A percentile compares a stretch with the other conserved stretches of the same genome.
phyloP scores from a whole-genome alignment of 2,888 invertebrate species.

The Sepioteuthis lessoniana region DNA sequence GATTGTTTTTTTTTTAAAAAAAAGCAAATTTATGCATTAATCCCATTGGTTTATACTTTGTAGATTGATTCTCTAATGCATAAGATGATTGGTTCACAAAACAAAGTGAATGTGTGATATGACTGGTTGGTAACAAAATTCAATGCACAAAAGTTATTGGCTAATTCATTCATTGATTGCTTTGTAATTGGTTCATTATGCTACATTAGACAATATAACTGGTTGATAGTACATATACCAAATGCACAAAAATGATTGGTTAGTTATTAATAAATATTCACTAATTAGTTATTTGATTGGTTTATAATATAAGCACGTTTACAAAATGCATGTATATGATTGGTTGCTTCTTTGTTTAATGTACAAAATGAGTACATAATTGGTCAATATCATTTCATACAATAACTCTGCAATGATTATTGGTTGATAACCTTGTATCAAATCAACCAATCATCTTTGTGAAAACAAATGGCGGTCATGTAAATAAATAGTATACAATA shows the following conservation, averaged over 20 bases:
- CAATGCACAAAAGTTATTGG: neutral
- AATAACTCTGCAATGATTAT: no score
- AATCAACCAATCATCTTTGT: neutral
- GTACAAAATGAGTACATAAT: no score
- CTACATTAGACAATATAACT: neutral
- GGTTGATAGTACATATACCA: neutral
- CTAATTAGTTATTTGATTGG: neutral
- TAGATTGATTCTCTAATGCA: neutral
- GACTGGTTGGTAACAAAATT: neutral
- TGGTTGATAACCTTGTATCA: neutral
- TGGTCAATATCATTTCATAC: no score
- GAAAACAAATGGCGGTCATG: neutral
- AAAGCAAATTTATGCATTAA: neutral
- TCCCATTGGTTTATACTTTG: neutral
- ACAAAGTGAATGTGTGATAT: neutral
- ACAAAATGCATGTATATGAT: neutral
- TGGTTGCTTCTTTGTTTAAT: neutral
- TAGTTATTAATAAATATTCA: neutral
- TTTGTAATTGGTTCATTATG: neutral
- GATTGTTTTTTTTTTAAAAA: neutral
- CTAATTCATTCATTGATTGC: conserved; percentile 13
- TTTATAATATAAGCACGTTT: neutral
- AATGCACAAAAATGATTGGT: neutral
- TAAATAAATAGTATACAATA: neutral
- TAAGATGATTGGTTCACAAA: neutral